phyloP scores from a whole-genome alignment of 2,888 invertebrate species.

The Mimumesa dahlbomi region DNA sequence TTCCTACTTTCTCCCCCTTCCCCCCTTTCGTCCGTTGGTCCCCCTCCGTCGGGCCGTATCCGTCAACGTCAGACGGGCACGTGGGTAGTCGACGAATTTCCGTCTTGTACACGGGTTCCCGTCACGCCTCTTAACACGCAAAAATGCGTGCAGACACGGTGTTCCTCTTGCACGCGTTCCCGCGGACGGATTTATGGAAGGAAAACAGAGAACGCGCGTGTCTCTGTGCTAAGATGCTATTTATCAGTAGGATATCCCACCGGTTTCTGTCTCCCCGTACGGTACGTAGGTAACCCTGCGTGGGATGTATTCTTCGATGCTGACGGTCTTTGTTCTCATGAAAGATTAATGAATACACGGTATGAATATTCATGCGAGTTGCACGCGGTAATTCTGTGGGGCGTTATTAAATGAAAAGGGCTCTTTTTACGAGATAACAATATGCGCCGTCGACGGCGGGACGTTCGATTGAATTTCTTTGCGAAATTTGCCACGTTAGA shows the following conservation, averaged over 20 bases:
- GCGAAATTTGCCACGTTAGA: background rate
- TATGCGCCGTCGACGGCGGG: background rate
- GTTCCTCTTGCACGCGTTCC: constrained; percentile 1
- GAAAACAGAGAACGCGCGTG: background rate
- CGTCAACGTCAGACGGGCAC: constrained; percentile 43
- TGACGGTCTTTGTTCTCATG: constrained; percentile 1
- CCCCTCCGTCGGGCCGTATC: constrained; percentile 35
- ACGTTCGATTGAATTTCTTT: background rate
- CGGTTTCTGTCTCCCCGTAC: too few species aligned
- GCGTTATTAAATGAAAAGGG: background rate
- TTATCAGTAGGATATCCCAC: too few species aligned
- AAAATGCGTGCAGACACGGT: constrained; percentile 21
- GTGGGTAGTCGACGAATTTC: constrained; percentile 27
- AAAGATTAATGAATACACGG: background rate
- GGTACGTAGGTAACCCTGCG: background rate
- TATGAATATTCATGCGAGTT: background rate
- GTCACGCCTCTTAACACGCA: constrained; percentile 34
- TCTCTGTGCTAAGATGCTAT: background rate
- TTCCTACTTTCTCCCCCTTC: constrained; percentile 11
- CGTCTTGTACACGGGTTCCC: constrained; percentile 9
- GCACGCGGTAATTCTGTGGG: background rate
- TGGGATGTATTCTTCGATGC: background rate
- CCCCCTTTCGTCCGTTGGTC: constrained; percentile 8
- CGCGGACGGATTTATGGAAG: background rate
- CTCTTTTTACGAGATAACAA: background rate